These are phyloP conservation scores for Daptonema setosum DNA, from an alignment of 2,888 invertebrate species.

Conservation along the genomic window DNA sequence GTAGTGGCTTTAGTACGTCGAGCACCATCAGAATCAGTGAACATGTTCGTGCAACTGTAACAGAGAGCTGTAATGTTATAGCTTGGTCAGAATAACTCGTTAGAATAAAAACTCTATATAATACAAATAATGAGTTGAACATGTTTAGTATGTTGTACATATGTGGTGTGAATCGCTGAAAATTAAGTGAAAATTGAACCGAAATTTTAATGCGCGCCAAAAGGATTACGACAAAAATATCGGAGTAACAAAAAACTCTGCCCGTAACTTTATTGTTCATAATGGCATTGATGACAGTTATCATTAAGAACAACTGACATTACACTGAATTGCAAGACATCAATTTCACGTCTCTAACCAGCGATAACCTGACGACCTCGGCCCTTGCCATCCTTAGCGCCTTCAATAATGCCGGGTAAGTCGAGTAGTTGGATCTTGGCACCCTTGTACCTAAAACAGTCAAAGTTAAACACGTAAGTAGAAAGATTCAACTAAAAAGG, in stretches of 20 bases:
- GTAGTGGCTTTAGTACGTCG: constrained; percentile 85
- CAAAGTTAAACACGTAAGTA: background rate
- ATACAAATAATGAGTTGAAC: background rate
- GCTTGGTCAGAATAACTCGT: background rate
- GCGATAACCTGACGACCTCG: constrained; percentile 95
- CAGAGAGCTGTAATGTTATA: background rate
- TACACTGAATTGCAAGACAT: background rate
- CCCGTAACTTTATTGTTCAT: no score
- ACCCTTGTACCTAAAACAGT: constrained; percentile 49
- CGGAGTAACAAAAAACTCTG: no score
- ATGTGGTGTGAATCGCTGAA: no score
- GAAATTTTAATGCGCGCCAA: no score
- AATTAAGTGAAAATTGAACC: no score
- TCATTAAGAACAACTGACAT: no score
- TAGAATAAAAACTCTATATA: background rate
- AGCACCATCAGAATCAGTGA: constrained; percentile 83
- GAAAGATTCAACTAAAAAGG: constrained; percentile 40
- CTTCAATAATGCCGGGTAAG: constrained; percentile 97
- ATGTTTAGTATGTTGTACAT: background rate
- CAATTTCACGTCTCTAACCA: constrained; percentile 12
- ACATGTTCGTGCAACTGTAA: constrained; percentile 74
- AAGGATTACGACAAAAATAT: no score
- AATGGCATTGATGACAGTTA: no score
- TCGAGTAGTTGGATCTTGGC: constrained; percentile 93
- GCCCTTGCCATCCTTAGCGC: constrained; percentile 98